Base-by-base conservation (phyloP, 2,888 invertebrate genomes). In the Trichopria drosophilae region DNA sequence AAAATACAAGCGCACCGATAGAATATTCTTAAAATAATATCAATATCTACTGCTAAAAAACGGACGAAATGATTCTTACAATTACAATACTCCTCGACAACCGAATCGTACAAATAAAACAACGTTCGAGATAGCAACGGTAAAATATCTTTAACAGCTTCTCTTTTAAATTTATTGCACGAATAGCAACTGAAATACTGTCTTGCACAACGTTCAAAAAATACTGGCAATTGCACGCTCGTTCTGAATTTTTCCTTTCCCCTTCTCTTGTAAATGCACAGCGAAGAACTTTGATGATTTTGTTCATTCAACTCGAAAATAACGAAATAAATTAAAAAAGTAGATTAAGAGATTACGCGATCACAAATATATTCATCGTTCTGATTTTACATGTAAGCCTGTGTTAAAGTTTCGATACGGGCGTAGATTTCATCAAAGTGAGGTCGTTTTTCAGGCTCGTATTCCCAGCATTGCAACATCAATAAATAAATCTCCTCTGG, bases 381-480 rank as follows among this genome's bases (percentile, higher is more conserved):
- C n/a, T n/a, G n/a, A n/a, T n/a, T 24, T 24, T 51, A 67, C 53
- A 59, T 58, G 57, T 68, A 70, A 31, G 69, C 66, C 62, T 71
- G 70, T 28, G 68, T 65, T 55, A 86, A 79, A 61, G 82, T 84
- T 71, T 91, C 90, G 13, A 91, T 87, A 57, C 85, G 82, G 22
- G 85, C 84, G 72, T 83, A 87, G 64, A 95, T 88, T 77, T 93
- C 90, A 75, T 90, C 87, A 77, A 96, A 96, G 76, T 93, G 93
- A 28, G 94, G 95, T 63, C 96, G 81, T 67, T 88, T 87, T 59
- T 93, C 93, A 3, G 94, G 87, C 68, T 93, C 88, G 71, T 93
- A 93, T 68, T 93, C 90, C 96, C 96, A 96, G 73, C 95, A 95
- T 52, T 88, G 83, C 51, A 91, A 77, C 94, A 96, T 95, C 53